These are phyloP conservation scores for Notothenia coriiceps DNA, from an alignment of 2,113 vertebrate genomes.

Conservation along the genomic window DNA sequence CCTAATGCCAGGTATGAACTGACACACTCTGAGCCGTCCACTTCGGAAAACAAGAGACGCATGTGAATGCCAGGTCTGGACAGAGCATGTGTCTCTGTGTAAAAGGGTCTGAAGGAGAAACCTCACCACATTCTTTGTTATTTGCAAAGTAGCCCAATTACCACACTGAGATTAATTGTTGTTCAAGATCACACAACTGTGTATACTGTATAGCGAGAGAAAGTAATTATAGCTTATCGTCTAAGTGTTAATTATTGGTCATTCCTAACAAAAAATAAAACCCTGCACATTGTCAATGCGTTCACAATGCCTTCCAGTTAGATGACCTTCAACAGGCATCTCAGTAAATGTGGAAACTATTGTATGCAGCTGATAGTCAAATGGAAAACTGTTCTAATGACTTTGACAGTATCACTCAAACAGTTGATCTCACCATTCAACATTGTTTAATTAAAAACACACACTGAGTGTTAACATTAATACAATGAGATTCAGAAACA, in stretches of 20 bases:
- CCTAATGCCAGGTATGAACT: too few relatives aligned
- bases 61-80: too few relatives aligned
- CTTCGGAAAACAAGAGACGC: too few relatives aligned
- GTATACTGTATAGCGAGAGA: not conserved
- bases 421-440: not conserved
- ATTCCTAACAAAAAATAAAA: not conserved
- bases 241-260: not conserved
- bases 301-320: not conserved
- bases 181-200: not conserved
- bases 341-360: not conserved
- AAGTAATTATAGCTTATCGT: not conserved
- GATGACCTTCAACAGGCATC: not conserved
- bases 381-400: not conserved
- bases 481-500: slow-evolving; percentile 12
- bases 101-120: not conserved
- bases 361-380: not conserved
- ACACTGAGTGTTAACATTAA: not conserved
- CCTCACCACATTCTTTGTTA: not conserved
- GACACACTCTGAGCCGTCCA: too few relatives aligned
- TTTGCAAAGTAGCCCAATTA: not conserved
- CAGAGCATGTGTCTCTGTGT: not conserved
- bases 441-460: not conserved
- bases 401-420: not conserved
- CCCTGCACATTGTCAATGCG: not conserved
- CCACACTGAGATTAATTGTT: not conserved